phyloP scores from a whole-genome alignment of 2,888 invertebrate genomes.

The Aromia moschata region DNA sequence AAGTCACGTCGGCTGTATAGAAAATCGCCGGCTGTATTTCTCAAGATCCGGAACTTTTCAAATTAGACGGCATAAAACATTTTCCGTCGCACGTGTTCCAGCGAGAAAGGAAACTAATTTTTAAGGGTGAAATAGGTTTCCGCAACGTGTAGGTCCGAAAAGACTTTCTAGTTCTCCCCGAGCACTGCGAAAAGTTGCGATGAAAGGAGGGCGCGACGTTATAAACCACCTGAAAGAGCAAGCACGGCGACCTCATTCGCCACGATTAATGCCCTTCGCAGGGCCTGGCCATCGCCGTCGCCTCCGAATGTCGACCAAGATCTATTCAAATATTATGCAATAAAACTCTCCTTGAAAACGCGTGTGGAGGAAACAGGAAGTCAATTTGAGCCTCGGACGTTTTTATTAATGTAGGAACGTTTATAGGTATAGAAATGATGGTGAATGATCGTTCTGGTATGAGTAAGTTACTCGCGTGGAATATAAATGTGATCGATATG shows the following conservation, averaged over 20 bases:
- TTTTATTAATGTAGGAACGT: constrained; percentile 29
- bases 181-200: constrained; percentile 1
- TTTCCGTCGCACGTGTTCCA: constrained; percentile 2
- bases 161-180: constrained; percentile 1
- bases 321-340: constrained; percentile 28
- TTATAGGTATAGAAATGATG: constrained; percentile 25
- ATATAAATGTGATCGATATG: constrained; percentile 18
- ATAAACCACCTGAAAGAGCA: constrained; percentile 24
- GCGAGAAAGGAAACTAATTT: background rate
- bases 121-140: constrained; percentile 3
- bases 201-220: constrained; percentile 15
- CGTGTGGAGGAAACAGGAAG: constrained; percentile 27
- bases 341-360: constrained; percentile 21
- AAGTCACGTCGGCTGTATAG: background rate
- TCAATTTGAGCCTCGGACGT: constrained; percentile 25
- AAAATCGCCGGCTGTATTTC: background rate
- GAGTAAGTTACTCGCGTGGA: constrained; percentile 19
- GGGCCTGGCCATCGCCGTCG: constrained; percentile 10
- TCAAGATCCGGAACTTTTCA: background rate
- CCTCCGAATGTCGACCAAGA: constrained; percentile 19
- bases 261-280: constrained; percentile 13
- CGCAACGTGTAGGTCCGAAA: background rate
- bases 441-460: constrained; percentile 23
- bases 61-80: constrained; percentile 6
- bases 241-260: constrained; percentile 12